Conservation (phyloP, 2,888 invertebrate genomes). For the Dicyrtomina minuta region DNA sequence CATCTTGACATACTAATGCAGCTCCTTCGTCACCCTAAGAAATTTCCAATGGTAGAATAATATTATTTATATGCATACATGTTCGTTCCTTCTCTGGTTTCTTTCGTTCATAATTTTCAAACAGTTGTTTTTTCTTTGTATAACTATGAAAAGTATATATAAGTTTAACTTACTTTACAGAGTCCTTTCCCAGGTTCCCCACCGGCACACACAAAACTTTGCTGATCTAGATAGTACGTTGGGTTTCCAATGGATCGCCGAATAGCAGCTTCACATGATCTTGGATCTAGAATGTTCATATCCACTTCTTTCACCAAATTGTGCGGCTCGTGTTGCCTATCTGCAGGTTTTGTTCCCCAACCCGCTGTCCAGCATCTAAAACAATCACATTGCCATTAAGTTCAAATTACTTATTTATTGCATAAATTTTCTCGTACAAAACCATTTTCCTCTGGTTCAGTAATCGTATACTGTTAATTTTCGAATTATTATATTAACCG, state of each 20-base stretch:
- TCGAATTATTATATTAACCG: too few species aligned
- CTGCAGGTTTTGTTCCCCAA: conserved; percentile 49
- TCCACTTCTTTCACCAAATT: conserved; percentile 53
- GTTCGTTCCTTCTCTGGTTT: background rate
- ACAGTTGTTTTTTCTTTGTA: background rate
- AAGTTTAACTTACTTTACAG: conserved; percentile 46
- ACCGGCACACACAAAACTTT: conserved; percentile 51
- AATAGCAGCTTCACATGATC: conserved; percentile 46
- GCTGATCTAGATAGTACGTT: conserved; percentile 48
- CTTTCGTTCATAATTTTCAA: background rate
- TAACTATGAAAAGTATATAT: background rate
- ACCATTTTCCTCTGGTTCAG: too few species aligned
- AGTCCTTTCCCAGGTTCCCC: conserved; percentile 51
- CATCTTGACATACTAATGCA: conserved; percentile 50
- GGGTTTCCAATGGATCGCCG: conserved; percentile 46
- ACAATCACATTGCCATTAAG: too few species aligned
- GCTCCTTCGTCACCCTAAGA: conserved; percentile 52
- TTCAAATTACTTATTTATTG: too few species aligned
- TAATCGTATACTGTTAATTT: too few species aligned
- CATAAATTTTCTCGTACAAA: too few species aligned
- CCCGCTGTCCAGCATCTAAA: conserved; percentile 49
- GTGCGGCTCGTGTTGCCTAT: conserved; percentile 30
- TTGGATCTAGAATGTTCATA: conserved; percentile 45
- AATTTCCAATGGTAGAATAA: conserved; percentile 17
- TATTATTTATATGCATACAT: background rate